A percentile compares a stretch with the other conserved stretches of the same genome.
Evolutionary conservation across 2,797 vertebrate species (phyloP).

Genomic region (Danionella dracula): DNA sequence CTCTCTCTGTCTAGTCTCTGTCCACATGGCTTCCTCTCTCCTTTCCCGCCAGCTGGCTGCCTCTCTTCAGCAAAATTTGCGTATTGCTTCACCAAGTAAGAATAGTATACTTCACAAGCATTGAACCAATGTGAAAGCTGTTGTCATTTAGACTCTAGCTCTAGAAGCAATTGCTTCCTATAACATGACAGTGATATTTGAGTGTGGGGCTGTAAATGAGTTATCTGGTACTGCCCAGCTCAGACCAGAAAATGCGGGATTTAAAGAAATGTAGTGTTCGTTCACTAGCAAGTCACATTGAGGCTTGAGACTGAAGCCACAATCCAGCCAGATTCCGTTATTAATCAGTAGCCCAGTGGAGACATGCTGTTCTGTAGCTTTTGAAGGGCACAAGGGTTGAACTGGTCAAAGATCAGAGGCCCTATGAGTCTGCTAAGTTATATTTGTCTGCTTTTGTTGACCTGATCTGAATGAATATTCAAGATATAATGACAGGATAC

Average conservation of each 20-base stretch:
- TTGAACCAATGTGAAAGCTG: neutral
- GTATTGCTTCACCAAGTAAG: constrained; percentile 65
- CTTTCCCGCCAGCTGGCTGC: constrained; percentile 70
- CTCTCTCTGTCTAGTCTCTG: neutral
- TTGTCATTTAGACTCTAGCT: neutral
- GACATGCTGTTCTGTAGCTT: neutral
- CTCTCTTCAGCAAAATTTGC: constrained; percentile 68
- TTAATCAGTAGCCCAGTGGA: constrained; percentile 11
- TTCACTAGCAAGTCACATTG: neutral
- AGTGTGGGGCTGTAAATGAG: constrained; percentile 19
- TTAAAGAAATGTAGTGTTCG: neutral
- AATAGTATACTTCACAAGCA: neutral
- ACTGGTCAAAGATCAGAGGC: neutral
- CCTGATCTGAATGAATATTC: no score
- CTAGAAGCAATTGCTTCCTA: neutral
- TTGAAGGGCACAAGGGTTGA: neutral
- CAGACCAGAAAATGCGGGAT: neutral
- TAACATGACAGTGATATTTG: neutral
- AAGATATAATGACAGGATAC: no score
- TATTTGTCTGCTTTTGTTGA: neutral
- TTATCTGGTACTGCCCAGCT: constrained; percentile 30
- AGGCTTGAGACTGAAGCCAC: no score
- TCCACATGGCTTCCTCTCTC: constrained; percentile 76
- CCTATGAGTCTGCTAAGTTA: neutral
- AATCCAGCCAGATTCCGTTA: neutral